Evolutionary conservation across 2,888 invertebrate genomes (phyloP), one percentile per base, ranked within the genome.

Genomic region (Drosophila vallismaia): DNA sequence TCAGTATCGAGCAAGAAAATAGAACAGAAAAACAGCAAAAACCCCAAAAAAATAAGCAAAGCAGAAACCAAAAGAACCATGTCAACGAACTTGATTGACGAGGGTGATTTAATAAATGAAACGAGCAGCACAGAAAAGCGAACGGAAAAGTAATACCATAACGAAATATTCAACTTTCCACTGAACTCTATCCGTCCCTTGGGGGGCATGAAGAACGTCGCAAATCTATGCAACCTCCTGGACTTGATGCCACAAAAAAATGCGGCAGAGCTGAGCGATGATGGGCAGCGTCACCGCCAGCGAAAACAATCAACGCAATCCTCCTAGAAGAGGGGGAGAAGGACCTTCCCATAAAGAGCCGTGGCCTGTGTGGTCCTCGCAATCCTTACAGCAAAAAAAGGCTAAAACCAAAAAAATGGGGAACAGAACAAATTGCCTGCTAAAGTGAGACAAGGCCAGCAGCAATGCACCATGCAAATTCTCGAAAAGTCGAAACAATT

Each of bases 41-140:
- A 55, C 28, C 14, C 24, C 33, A 14, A n/a, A 36, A 52, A 69
- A 69, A 53, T 45, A 51, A 33, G 36, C 33, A 51, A 59, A 59
- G 50, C 52, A 53, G 50, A 63, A 70, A 36, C 72, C 40, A 51
- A 71, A 71, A 70, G 63, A 66, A 51, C 38, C 76, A 82, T 83
- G 86, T 88, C 88, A 86, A 84, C 86, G 68, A 71, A 77, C 74
- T 80, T 82, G 88, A 88, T 88, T 84, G 84, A 84, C 88, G 88
- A 84, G 88, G 88, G 86, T 84, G 76, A 83, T 75, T 88, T 83
- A 87, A 83, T 83, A 87, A 75, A 71, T 63, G 64, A 77, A 79
- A 71, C 63, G 73, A 69, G 73, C 53, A 58, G 38, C 58, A 40
- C 24, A 44, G 40, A 52, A 31, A 33, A 66, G 46, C 67, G 45